phyloP scores from a whole-genome alignment of 2,888 invertebrate species.

The Morpho helenor region DNA sequence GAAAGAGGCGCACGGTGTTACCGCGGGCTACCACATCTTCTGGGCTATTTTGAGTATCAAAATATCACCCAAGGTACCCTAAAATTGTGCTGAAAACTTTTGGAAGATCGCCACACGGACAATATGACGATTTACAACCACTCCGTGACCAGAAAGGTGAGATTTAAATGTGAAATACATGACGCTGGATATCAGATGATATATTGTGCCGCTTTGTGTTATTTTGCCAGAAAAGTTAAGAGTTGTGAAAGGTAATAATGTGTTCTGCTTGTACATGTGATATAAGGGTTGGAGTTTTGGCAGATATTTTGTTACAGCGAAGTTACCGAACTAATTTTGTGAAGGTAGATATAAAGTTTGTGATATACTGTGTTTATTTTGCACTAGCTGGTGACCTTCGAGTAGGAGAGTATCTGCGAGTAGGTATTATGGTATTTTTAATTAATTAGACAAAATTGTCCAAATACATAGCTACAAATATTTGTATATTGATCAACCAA shows the following conservation, averaged over 20 bases:
- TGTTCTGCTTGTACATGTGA: constrained; percentile 11
- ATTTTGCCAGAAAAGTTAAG: constrained; percentile 18
- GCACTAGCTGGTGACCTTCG: no score
- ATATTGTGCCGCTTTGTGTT: constrained; percentile 19
- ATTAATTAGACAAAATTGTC: no score
- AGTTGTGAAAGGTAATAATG: constrained; percentile 18
- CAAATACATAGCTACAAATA: no score
- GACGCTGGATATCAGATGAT: constrained; percentile 23
- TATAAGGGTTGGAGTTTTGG: constrained; percentile 12
- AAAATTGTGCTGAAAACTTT: constrained; percentile 29
- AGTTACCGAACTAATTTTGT: constrained; percentile 11
- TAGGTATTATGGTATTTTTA: no score
- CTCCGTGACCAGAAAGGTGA: constrained; percentile 30
- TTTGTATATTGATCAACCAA: no score
- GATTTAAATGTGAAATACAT: constrained; percentile 27
- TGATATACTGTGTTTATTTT: not conserved
- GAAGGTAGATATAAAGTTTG: constrained; percentile 24
- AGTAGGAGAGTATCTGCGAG: no score
- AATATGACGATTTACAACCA: constrained; percentile 50
- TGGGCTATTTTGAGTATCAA: not conserved
- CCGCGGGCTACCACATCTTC: no score
- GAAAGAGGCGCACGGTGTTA: no score
- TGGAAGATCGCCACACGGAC: constrained; percentile 53
- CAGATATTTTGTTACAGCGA: constrained; percentile 9
- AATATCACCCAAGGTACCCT: constrained; percentile 11